phyloP scores from a whole-genome alignment of 2,888 invertebrate genomes.

The Dryobota labecula region DNA sequence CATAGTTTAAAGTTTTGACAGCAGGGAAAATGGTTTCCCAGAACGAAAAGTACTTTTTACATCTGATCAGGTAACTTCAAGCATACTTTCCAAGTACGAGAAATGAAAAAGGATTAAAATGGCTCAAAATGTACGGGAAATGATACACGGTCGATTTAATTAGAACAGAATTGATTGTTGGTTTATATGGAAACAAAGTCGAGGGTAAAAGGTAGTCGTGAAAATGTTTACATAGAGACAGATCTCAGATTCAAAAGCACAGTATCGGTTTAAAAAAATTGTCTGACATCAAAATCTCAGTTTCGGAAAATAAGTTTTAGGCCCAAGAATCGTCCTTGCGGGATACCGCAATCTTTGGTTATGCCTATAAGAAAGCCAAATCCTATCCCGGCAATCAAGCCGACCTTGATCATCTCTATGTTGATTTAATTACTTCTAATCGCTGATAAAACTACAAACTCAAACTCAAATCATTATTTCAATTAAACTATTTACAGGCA shows the following conservation, averaged over 20 bases:
- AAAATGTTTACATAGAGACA: not conserved
- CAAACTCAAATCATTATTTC: too few species aligned
- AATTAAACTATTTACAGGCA: too few species aligned
- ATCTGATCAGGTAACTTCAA: too few species aligned
- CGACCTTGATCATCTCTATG: constrained; percentile 5
- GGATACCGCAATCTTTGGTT: not conserved
- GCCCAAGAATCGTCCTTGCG: constrained; percentile 4
- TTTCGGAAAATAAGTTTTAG: not conserved
- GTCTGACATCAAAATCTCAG: not conserved
- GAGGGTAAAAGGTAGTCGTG: not conserved
- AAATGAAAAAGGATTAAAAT: not conserved
- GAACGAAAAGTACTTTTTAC: too few species aligned
- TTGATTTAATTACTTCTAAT: constrained; percentile 19
- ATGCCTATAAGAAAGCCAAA: not conserved
- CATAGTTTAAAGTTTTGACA: too few species aligned
- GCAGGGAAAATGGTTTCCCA: too few species aligned
- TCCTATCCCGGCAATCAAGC: not conserved
- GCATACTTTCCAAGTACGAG: too few species aligned
- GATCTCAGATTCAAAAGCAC: not conserved
- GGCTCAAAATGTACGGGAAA: not conserved
- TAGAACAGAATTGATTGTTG: too few species aligned
- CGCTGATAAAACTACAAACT: constrained; percentile 1
- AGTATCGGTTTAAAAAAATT: not conserved
- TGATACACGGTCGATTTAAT: not conserved
- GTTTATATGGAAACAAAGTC: not conserved